phyloP scores from a whole-genome alignment of 2,113 vertebrate species.

The Chamaea fasciata region DNA sequence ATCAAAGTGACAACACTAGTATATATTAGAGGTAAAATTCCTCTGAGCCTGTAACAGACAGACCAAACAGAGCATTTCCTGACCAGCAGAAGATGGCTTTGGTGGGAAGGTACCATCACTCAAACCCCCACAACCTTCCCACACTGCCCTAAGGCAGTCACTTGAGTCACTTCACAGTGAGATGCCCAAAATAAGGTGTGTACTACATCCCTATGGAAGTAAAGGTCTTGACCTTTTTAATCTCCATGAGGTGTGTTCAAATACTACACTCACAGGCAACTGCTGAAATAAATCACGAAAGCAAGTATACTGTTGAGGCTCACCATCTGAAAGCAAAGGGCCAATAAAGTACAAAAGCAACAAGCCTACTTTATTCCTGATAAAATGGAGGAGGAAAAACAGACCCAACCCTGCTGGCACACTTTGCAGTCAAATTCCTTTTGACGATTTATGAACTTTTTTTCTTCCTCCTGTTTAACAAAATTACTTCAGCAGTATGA shows the following conservation, averaged over 20 bases:
- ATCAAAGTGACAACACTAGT: background rate
- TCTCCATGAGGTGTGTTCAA: background rate
- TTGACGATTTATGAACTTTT: background rate
- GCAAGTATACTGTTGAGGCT: background rate
- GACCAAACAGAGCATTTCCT: background rate
- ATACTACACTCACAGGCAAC: background rate
- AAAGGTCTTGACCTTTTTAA: background rate
- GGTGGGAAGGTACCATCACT: background rate
- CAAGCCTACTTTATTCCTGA: background rate
- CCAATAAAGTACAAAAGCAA: background rate
- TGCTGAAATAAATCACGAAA: background rate
- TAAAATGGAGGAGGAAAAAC: slow-evolving; percentile 1
- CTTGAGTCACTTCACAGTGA: background rate
- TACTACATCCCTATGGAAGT: background rate
- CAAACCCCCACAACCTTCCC: background rate
- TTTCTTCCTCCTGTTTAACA: background rate
- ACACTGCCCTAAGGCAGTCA: background rate
- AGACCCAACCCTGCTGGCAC: slow-evolving; percentile 9
- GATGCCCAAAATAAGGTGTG: background rate
- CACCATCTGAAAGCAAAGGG: background rate
- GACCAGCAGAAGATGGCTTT: background rate
- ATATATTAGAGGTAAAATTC: background rate
- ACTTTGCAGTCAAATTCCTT: slow-evolving; percentile 12
- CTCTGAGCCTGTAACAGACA: background rate
- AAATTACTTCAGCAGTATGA: slow-evolving; percentile 1